Conservation (phyloP, 2,113 vertebrate species). For the Dipodomys merriami region DNA sequence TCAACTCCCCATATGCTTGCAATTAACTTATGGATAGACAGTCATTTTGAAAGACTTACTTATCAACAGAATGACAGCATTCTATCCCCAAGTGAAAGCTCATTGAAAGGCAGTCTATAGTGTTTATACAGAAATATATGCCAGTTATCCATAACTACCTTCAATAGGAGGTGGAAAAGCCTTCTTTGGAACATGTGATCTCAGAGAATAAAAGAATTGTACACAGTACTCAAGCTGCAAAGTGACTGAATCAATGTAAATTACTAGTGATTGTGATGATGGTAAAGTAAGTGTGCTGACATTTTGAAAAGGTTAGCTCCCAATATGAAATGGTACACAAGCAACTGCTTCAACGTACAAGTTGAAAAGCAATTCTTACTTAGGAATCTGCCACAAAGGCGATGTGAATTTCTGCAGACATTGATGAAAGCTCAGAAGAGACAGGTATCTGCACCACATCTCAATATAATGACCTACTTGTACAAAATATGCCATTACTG, state of each 20-base stretch:
- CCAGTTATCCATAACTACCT: not conserved
- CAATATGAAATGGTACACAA: constrained; percentile 27
- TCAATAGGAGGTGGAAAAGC: not conserved
- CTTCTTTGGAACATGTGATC: not conserved
- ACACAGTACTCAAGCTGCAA: not conserved
- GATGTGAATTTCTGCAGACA: not conserved
- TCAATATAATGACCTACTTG: not conserved
- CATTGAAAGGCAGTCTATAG: not conserved
- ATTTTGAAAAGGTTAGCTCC: constrained; percentile 68
- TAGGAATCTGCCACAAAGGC: not conserved
- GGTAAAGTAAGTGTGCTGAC: constrained; percentile 35
- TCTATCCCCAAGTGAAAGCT: not conserved
- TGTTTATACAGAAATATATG: not conserved
- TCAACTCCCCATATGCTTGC: constrained; percentile 18
- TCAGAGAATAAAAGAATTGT: constrained; percentile 50
- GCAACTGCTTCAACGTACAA: constrained; percentile 14
- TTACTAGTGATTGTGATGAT: constrained; percentile 39
- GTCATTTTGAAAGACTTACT: constrained; percentile 35
- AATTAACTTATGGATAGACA: constrained; percentile 3
- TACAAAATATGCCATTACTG: not conserved
- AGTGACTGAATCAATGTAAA: constrained; percentile 60
- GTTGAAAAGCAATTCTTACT: not conserved
- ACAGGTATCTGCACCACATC: not conserved
- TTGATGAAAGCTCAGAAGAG: not conserved
- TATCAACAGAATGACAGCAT: constrained; percentile 48